A percentile compares a stretch with the other conserved stretches of the same genome.
Evolutionary conservation across 2,888 invertebrate species (phyloP).

Genomic region (Coelogynopora nodosa): DNA sequence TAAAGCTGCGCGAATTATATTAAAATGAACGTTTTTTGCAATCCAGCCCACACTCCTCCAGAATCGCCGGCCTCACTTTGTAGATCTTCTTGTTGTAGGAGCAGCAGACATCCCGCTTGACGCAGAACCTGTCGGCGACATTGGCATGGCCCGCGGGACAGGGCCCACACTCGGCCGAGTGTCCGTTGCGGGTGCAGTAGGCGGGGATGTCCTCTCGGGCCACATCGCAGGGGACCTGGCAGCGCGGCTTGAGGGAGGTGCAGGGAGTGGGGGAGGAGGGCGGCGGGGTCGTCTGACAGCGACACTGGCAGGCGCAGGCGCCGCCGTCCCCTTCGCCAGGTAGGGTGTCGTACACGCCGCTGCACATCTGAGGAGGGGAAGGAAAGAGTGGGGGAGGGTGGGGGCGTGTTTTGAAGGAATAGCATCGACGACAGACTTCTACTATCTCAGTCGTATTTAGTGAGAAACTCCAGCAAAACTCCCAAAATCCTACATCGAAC

Average conservation of each 20-base stretch:
- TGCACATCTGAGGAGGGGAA: neutral
- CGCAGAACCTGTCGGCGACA: neutral
- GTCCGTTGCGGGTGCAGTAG: neutral
- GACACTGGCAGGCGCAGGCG: neutral
- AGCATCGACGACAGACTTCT: too few species aligned
- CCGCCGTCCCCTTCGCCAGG: neutral
- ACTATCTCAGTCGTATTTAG: too few species aligned
- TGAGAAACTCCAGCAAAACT: too few species aligned
- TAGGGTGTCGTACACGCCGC: neutral
- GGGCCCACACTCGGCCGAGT: neutral
- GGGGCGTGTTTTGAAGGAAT: too few species aligned
- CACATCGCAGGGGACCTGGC: neutral
- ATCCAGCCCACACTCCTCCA: too few species aligned
- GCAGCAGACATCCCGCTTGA: neutral
- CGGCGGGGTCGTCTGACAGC: neutral
- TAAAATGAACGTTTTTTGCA: too few species aligned
- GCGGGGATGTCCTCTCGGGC: neutral
- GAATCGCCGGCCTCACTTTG: too few species aligned
- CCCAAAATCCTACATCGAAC: too few species aligned
- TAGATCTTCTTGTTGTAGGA: neutral
- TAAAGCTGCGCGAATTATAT: too few species aligned
- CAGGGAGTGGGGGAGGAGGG: neutral
- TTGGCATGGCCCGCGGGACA: neutral
- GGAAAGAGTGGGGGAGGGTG: too few species aligned
- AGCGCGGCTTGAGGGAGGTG: neutral